Base-by-base conservation (phyloP, 2,888 invertebrate genomes). In the Kuschelorhynchus macadamiae region DNA sequence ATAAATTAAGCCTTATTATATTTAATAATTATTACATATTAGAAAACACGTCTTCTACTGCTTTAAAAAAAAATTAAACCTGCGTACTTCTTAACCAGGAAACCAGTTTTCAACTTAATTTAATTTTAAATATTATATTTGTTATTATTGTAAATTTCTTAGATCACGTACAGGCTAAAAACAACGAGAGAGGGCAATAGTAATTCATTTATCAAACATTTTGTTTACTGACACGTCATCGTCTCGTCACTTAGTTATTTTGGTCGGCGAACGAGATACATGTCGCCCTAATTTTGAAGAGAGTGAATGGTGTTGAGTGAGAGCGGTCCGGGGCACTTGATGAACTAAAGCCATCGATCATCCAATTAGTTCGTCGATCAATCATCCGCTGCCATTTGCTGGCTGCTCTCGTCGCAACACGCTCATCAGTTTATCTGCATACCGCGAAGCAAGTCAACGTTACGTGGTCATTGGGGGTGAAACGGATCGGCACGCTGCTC, bases 281-380 rank as follows among this genome's bases (percentile, higher is more conserved):
- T 73, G 73, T 72, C 75, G 75, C 74, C 74, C 77, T 73, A 77
- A 77, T 76, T 77, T 72, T 71, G 53, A 59, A 67, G 64, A 69
- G 71, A 75, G 71, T 71, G 71, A 65, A 73, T 74, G 76, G 69
- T 72, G 76, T 71, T 74, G 75, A 76, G 77, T 73, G 76, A 69
- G 76, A 73, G 71, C 75, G 74, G 72, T 75, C 74, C 74, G 76
- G 75, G 76, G 78, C 78, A 80, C 81, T 83, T 83, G 83, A 83
- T 83, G 83, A 84, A 84, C 83, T 83, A 81, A 82, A 81, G 84
- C 86, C 89, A 91, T 91, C 91, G 88, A 91, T 91, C 91, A 91
- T 87, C 88, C 91, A 91, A 91, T 91, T 91, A 91, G 88, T 84
- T 77, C 78, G 78, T 81, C 86, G 90, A 91, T 91, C 91, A 89